phyloP scores from a whole-genome alignment of 2,888 invertebrate genomes.

The Aproaerema taeniolella region DNA sequence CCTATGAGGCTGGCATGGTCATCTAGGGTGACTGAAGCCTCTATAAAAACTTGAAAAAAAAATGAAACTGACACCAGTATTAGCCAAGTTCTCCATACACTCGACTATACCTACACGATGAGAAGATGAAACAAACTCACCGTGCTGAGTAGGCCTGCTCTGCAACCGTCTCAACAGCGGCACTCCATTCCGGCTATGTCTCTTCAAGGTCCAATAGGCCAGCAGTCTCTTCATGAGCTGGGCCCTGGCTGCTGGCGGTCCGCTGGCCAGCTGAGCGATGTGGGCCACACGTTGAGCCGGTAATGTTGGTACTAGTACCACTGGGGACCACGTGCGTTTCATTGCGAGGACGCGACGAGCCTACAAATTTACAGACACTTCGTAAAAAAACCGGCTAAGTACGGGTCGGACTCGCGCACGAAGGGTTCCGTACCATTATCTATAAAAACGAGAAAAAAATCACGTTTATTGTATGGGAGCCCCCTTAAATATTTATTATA shows the following conservation, averaged over 20 bases:
- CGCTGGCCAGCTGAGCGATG: conserved; percentile 86
- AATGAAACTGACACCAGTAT: no score
- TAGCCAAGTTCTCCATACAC: no score
- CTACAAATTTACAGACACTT: conserved; percentile 29
- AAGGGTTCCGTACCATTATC: no score
- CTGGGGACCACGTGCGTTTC: conserved; percentile 92
- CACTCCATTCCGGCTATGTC: conserved; percentile 96
- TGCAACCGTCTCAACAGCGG: conserved; percentile 87
- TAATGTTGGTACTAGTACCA: conserved; percentile 95
- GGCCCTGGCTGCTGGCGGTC: conserved; percentile 81
- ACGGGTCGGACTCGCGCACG: no score
- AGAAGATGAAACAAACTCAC: conserved; percentile 23
- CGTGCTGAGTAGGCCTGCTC: conserved; percentile 48
- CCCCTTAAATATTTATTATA: no score
- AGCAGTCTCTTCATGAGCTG: conserved; percentile 93
- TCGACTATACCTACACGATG: no score
- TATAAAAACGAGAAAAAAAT: no score
- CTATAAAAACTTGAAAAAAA: no score
- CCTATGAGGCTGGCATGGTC: no score
- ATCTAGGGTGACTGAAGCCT: no score
- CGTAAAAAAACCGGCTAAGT: no score
- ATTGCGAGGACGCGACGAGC: conserved; percentile 92
- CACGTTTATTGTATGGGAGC: no score
- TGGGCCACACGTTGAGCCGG: conserved; percentile 92
- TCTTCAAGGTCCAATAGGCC: conserved; percentile 98